Evolutionary conservation across 2,113 vertebrate genomes (phyloP).

Genomic region (Centropristis striata): DNA sequence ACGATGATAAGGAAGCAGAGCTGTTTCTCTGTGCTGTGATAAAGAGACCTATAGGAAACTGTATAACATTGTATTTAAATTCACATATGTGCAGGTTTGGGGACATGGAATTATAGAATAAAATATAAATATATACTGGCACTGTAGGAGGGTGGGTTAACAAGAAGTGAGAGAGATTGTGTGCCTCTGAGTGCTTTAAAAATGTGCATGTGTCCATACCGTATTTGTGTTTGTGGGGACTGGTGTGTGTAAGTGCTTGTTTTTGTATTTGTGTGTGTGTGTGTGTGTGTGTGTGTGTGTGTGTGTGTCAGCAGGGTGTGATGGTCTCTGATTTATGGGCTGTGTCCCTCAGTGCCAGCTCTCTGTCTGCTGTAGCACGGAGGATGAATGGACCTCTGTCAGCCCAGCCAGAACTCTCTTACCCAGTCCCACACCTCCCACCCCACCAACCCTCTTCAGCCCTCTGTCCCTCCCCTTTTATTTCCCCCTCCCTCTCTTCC

Average conservation of each 20-base stretch:
- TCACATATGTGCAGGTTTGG: slow-evolving; percentile 2
- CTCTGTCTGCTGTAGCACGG: slow-evolving; percentile 81
- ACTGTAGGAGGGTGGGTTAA: slow-evolving; percentile 8
- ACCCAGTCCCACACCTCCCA: slow-evolving; percentile 18
- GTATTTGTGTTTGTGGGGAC: neutral
- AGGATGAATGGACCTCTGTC: slow-evolving; percentile 86
- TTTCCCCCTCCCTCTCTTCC: neutral
- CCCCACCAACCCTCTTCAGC: neutral
- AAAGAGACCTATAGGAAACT: neutral
- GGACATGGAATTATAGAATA: neutral
- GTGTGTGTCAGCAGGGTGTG: slow-evolving; percentile 72
- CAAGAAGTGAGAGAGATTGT: neutral
- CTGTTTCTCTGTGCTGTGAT: slow-evolving; percentile 15
- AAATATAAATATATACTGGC: neutral
- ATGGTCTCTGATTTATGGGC: slow-evolving; percentile 82
- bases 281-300: slow-evolving; percentile 17
- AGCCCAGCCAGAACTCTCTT: slow-evolving; percentile 64
- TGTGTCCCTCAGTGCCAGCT: slow-evolving; percentile 75
- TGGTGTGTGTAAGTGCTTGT: slow-evolving; percentile 62
- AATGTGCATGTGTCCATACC: slow-evolving; percentile 1
- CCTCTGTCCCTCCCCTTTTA: neutral
- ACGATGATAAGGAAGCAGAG: slow-evolving; percentile 17
- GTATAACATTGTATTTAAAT: slow-evolving; percentile 2
- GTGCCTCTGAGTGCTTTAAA: neutral
- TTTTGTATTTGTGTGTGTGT: slow-evolving; percentile 29